phyloP scores from a whole-genome alignment of 2,797 vertebrate genomes.

The Acanthis flammea region DNA sequence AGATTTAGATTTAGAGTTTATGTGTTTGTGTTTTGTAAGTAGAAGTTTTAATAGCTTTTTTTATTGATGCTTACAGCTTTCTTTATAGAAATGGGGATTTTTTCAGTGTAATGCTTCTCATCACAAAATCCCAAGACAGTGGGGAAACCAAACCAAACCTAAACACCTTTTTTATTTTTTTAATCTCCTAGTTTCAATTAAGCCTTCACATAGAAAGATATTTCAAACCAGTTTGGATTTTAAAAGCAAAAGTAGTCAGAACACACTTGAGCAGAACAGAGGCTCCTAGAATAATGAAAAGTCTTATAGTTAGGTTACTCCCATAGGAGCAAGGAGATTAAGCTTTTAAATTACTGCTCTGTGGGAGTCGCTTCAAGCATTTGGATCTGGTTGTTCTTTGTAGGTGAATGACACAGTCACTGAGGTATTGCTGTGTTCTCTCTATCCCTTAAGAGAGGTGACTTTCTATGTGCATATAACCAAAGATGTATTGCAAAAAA shows the following conservation, averaged over 20 bases:
- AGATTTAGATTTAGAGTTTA: not conserved
- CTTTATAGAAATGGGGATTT: not conserved
- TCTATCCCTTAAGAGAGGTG: not conserved
- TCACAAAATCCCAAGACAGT: not conserved
- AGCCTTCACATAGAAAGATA: not conserved
- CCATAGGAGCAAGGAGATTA: not conserved
- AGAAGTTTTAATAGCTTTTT: not conserved
- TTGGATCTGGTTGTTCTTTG: not conserved
- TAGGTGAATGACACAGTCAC: not conserved
- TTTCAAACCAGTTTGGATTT: not conserved
- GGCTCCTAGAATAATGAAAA: not conserved
- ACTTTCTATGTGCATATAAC: not conserved
- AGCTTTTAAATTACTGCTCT: not conserved
- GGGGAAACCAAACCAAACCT: not conserved
- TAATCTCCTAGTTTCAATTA: not conserved
- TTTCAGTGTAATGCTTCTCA: not conserved
- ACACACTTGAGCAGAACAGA: not conserved
- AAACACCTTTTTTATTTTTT: not conserved
- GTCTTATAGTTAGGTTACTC: not conserved
- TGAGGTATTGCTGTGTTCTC: not conserved
- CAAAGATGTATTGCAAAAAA: not conserved
- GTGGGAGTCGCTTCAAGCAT: not conserved
- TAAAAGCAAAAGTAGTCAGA: not conserved
- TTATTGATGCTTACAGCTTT: not conserved
- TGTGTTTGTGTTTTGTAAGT: not conserved